A percentile compares a stretch with the other conserved stretches of the same genome.
These are phyloP conservation scores for Morinoia aosen DNA, from an alignment of 2,888 invertebrate species.

Conservation along the genomic window DNA sequence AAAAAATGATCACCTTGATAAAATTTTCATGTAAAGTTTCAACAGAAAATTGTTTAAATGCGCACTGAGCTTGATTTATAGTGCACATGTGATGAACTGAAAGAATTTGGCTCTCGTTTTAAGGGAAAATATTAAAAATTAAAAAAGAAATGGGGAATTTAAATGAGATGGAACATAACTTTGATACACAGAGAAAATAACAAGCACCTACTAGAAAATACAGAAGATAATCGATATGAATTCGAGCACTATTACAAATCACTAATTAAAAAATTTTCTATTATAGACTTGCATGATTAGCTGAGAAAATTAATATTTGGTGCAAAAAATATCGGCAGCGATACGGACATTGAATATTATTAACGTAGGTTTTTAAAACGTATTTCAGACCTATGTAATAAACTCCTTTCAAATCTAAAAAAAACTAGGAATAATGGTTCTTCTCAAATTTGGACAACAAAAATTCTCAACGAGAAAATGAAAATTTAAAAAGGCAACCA, in stretches of 20 bases:
- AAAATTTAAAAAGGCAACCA: neutral
- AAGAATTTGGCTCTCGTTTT: neutral
- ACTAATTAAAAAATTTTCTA: neutral
- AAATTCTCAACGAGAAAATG: neutral
- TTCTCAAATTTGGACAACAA: neutral
- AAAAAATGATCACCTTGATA: neutral
- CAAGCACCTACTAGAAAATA: neutral
- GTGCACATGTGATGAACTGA: neutral
- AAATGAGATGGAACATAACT: neutral
- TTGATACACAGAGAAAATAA: neutral
- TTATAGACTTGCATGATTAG: neutral
- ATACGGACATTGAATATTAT: neutral
- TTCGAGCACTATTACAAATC: neutral
- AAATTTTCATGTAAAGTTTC: neutral
- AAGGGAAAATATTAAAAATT: neutral
- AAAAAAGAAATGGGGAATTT: neutral
- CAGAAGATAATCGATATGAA: neutral
- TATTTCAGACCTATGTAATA: neutral
- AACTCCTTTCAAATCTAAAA: too few relatives aligned
- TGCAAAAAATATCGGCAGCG: neutral
- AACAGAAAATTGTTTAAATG: too few relatives aligned
- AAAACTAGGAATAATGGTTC: too few relatives aligned
- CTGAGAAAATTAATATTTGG: neutral
- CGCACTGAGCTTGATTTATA: too few relatives aligned
- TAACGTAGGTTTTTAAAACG: neutral